Percentiles rank a stretch among this genome's conserved stretches.
Conservation (phyloP, 2,888 invertebrate genomes). For the Bembecia ichneumoniformis region DNA sequence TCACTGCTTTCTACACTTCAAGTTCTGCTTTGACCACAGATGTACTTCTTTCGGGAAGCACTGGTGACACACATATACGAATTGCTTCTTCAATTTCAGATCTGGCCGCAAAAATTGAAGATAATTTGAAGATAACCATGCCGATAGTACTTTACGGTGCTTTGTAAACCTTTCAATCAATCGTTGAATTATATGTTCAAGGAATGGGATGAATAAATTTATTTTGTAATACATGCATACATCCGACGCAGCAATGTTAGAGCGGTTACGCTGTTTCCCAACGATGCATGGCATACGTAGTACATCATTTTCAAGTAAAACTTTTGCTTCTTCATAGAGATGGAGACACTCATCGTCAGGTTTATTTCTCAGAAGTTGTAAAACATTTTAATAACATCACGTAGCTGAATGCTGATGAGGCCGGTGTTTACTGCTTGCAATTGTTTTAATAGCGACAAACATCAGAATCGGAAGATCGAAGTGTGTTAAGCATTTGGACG, state of each 20-base stretch:
- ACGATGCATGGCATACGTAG: conserved; percentile 2
- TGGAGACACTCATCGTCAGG: conserved; percentile 3
- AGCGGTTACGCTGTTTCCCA: conserved; percentile 3
- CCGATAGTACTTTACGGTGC: neutral
- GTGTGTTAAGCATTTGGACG: conserved; percentile 6
- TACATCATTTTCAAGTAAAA: conserved; percentile 3
- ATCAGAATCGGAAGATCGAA: conserved; percentile 4
- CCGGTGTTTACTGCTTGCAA: conserved; percentile 6
- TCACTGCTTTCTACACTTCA: conserved; percentile 9
- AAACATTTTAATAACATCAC: conserved; percentile 2
- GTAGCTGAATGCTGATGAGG: conserved; percentile 5
- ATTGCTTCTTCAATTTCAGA: conserved; percentile 5
- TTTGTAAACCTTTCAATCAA: neutral
- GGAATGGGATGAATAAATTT: conserved; percentile 4
- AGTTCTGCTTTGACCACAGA: conserved; percentile 8
- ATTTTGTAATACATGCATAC: conserved; percentile 7
- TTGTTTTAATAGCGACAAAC: conserved; percentile 6
- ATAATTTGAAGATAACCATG: neutral
- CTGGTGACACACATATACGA: conserved; percentile 4
- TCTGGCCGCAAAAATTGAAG: conserved; percentile 5
- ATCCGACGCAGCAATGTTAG: conserved; percentile 1
- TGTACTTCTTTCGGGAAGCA: conserved; percentile 6
- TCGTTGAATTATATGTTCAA: neutral
- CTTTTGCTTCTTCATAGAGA: conserved; percentile 5
- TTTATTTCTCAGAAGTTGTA: conserved; percentile 5